Evolutionary conservation across 2,113 vertebrate genomes (phyloP), one percentile per base, ranked within the genome.

Genomic region (Lates calcarifer): DNA sequence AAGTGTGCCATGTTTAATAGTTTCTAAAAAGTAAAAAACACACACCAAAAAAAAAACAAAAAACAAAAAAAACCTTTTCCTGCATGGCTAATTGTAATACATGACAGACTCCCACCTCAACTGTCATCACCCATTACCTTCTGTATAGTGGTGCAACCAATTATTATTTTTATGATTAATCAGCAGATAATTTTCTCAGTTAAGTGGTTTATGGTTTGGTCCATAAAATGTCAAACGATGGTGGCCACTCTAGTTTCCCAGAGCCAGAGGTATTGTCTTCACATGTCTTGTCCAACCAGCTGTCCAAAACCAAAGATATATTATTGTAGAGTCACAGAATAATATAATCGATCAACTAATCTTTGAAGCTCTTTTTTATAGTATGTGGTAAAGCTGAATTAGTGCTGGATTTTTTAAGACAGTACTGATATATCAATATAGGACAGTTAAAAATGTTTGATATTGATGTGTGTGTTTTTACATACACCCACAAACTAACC

Each of bases 81-180:
- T 56, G 57, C 58, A 55, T 62, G 20, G 18, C 12, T 51, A 33
- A 53, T 57, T 66, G 17, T 45, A 71, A n/a, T 57, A 26, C 47
- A 24, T 73, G 58, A 39, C 24, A 74, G 12, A 9, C 17, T 31
- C 1, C 12, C 18, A 17, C 9, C n/a, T 49, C 22, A 31, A 2
- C 22, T 39, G 51, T 9, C 26, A 74, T 10, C 4, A 0, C 1
- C n/a, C 20, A 28, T 3, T 26, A n/a, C 9, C 10, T 43, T 63
- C 29, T 22, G 9, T 28, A 24, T 18, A 39, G 29, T 3, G 17
- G 15, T 55, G 26, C 9, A 31, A 31, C 17, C 41, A 55, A 28
- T 33, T 9, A 3, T 62, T 56, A 28, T 31, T 51, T 31, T 51
- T 9, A 13, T 47, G 49, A 66, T 33, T n/a, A 22, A 63, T 69